Conservation (phyloP, 2,113 vertebrate species). For the Rhynchopsitta pachyrhyncha region DNA sequence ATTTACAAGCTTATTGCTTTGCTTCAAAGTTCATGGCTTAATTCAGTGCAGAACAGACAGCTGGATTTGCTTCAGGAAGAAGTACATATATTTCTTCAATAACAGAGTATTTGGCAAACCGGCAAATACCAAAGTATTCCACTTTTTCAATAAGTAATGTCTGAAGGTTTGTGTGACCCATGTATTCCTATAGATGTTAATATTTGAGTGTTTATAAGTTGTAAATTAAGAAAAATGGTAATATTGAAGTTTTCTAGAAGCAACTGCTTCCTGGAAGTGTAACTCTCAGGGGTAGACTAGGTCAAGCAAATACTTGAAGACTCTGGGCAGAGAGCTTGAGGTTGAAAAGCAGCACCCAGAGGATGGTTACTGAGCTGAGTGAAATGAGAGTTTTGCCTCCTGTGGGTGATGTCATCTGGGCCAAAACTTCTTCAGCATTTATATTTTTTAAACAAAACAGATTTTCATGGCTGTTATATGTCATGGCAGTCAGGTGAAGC, state of each 20-base stretch:
- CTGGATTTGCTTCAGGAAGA: neutral
- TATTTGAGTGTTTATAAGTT: neutral
- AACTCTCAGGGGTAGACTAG: neutral
- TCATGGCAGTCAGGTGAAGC: too few relatives aligned
- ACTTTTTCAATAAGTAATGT: neutral
- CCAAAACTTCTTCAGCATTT: neutral
- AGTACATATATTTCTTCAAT: neutral
- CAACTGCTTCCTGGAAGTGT: neutral
- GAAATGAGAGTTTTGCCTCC: neutral
- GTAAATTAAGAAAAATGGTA: neutral
- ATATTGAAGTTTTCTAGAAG: neutral
- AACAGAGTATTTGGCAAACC: neutral
- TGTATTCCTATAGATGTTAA: neutral
- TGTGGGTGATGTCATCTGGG: neutral
- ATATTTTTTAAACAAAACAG: neutral
- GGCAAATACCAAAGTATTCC: neutral
- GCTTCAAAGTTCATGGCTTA: neutral
- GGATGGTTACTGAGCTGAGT: neutral
- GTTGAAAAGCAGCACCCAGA: neutral
- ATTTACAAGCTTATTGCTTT: neutral
- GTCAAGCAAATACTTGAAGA: neutral
- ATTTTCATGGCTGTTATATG: rapidly evolving
- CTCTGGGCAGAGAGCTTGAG: neutral
- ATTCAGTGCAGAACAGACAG: neutral
- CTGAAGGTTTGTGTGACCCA: neutral